Evolutionary conservation across 2,888 invertebrate genomes (phyloP).

Genomic region (Cataglyphis livida): DNA sequence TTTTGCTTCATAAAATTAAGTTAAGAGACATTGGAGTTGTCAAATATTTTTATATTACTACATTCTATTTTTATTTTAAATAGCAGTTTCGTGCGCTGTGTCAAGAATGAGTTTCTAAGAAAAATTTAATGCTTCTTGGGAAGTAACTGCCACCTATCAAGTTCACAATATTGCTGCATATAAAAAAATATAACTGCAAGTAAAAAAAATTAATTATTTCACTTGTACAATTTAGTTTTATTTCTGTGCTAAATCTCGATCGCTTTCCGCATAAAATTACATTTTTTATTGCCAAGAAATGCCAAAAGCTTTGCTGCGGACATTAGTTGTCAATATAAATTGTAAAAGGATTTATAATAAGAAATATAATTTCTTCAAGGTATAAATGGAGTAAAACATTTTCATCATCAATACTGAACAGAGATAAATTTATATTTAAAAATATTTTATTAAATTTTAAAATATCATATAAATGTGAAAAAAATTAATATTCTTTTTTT

Average conservation of each 20-base stretch:
- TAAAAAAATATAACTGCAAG: not conserved
- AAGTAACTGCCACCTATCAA: constrained; percentile 15
- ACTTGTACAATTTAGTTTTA: not conserved
- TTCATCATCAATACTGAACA: not conserved
- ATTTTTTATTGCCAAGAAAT: not conserved
- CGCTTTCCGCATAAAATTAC: constrained; percentile 2
- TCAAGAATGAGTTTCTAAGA: constrained; percentile 11
- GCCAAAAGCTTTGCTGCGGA: constrained; percentile 2
- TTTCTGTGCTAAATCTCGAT: not conserved
- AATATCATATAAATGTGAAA: not conserved
- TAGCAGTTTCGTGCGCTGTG: not conserved
- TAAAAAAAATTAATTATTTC: not conserved
- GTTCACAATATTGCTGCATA: constrained; percentile 29
- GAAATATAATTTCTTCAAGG: constrained; percentile 4
- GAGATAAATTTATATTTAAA: not conserved
- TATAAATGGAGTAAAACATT: not conserved
- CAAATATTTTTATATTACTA: constrained; percentile 8
- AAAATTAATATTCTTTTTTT: not conserved
- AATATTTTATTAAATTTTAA: not conserved
- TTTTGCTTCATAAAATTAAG: not conserved
- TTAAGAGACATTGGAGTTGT: not conserved
- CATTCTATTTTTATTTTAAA: constrained; percentile 27
- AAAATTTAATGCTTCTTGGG: constrained; percentile 29
- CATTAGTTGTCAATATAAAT: constrained; percentile 13
- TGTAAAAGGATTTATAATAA: not conserved